Evolutionary conservation across 2,113 vertebrate species (phyloP).

Genomic region (Rhea americana): DNA sequence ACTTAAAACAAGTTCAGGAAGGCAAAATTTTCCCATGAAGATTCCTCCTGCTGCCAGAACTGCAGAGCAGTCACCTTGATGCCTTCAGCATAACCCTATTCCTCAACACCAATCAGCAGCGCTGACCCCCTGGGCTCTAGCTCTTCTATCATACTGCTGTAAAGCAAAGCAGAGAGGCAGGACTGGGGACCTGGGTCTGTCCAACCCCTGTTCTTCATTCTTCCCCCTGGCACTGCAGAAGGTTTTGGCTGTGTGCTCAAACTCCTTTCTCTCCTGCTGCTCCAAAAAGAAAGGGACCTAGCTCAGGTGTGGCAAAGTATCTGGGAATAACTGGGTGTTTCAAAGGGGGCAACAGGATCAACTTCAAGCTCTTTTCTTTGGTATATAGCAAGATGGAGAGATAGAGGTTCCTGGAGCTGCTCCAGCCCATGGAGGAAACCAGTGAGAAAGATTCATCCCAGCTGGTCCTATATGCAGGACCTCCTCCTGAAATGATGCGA

Average conservation of each 20-base stretch:
- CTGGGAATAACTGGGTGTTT: background rate
- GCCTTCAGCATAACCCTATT: background rate
- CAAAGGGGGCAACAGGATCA: background rate
- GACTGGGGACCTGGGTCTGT: background rate
- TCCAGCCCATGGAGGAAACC: background rate
- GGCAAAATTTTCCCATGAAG: background rate
- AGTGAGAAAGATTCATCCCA: background rate
- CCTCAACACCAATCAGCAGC: accelerated
- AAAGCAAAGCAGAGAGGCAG: background rate
- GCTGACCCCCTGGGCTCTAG: background rate
- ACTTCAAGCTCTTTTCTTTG: background rate
- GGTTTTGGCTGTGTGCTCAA: background rate
- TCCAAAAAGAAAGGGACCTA: background rate
- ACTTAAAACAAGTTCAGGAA: accelerated
- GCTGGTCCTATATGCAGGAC: accelerated
- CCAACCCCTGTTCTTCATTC: slow-evolving; percentile 15
- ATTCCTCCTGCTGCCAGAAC: background rate
- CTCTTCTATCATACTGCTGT: background rate
- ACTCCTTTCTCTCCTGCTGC: too few species aligned
- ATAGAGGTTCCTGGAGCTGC: background rate
- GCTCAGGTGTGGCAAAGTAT: background rate
- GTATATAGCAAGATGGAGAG: background rate
- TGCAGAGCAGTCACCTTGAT: background rate
- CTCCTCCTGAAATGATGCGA: background rate
- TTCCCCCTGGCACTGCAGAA: background rate